Conservation (phyloP, 1,140 invertebrate genomes). For the Drosophila murphyi region DNA sequence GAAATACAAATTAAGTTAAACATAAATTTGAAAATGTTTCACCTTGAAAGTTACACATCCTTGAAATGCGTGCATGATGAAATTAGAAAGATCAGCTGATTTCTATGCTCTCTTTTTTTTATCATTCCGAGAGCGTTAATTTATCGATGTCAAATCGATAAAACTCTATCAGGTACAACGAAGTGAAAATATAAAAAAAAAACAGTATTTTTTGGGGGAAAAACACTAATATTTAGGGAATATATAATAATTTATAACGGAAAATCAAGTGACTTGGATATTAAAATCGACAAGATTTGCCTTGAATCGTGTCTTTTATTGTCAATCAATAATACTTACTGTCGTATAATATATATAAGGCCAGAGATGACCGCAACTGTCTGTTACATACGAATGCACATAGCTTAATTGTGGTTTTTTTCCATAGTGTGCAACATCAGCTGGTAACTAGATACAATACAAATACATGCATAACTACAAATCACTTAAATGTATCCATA, state of each 20-base stretch:
- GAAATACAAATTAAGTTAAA: background rate
- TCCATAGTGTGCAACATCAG: too few species aligned
- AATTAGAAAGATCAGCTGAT: background rate
- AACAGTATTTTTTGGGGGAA: background rate
- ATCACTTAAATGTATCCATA: background rate
- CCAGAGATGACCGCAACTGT: too few species aligned
- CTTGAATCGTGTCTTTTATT: background rate
- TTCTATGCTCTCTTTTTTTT: background rate
- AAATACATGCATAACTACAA: background rate
- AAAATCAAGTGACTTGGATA: background rate
- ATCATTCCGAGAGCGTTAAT: background rate
- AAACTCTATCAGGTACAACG: background rate
- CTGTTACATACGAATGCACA: too few species aligned
- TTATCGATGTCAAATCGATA: background rate
- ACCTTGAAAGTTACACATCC: background rate
- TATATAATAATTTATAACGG: background rate
- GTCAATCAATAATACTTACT: too few species aligned
- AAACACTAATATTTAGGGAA: background rate
- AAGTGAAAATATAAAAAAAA: background rate
- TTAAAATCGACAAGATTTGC: background rate
- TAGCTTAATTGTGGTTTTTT: too few species aligned
- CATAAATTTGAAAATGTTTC: background rate
- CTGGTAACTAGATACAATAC: too few species aligned
- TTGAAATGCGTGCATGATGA: background rate
- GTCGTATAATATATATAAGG: too few species aligned